A percentile compares a stretch with the other conserved stretches of the same genome.
Conservation (phyloP, 2,113 vertebrate genomes). For the Furnarius figulus region DNA sequence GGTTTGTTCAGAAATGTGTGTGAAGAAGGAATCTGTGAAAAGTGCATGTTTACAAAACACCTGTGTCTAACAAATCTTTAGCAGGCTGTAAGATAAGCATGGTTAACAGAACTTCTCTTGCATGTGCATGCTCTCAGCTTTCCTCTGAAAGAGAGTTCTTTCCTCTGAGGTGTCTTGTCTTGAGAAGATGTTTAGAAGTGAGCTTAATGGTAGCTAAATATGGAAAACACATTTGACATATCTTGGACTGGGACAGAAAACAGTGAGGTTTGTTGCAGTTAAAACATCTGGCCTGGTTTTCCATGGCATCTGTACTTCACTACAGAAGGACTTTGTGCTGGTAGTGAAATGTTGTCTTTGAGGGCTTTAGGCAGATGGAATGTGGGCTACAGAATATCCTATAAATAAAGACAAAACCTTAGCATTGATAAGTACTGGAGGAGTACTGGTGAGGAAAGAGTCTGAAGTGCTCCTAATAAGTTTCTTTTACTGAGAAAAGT, state of each 20-base stretch:
- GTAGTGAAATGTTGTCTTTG: background rate
- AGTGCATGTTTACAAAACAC: background rate
- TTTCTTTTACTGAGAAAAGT: background rate
- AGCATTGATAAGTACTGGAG: background rate
- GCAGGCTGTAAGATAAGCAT: background rate
- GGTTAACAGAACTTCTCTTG: background rate
- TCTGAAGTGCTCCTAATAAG: background rate
- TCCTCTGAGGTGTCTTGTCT: background rate
- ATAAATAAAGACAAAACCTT: background rate
- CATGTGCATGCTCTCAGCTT: background rate
- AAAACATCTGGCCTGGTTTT: background rate
- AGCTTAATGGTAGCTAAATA: background rate
- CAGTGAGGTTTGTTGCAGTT: background rate
- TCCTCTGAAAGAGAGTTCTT: background rate
- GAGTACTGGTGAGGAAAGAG: background rate
- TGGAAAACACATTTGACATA: background rate
- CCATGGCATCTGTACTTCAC: background rate
- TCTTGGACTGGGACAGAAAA: background rate
- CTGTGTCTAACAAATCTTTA: background rate
- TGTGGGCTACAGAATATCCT: background rate
- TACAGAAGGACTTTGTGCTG: background rate
- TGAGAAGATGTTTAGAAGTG: background rate
- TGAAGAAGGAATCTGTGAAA: background rate
- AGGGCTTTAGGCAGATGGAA: background rate
- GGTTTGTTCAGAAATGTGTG: background rate